Base-by-base conservation (phyloP, 2,113 vertebrate genomes). In the Pandion haliaetus region DNA sequence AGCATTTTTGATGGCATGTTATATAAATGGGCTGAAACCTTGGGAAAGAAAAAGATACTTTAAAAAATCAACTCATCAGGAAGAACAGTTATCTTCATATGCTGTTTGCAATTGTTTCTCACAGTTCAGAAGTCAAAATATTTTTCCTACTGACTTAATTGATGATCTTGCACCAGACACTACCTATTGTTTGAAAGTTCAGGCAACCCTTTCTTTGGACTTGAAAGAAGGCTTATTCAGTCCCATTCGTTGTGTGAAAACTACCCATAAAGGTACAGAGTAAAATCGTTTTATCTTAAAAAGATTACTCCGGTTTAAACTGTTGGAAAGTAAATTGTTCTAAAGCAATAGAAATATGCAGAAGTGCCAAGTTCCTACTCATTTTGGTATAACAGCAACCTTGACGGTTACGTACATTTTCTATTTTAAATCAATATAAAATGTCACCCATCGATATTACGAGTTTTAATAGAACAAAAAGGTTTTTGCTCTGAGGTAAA, bases 181-280 rank as follows among this genome's bases (percentile, higher is more conserved):
- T 21, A 97, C 92, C 7, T 98, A 98, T 1, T 98, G 98, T 78
- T 88, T 98, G 89, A 97, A 96, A 86, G 98, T 98, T 19, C 96
- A 91, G 66, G 98, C 97, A 24, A 25, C 9, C 9, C 36, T 92
- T 5, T 14, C 0, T 21, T 0, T 0, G 1, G 57, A 79, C 0
- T 5, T 0, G 1, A 90, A 81, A 29, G 4, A 24, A 10, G 96
- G 96, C 34, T 31, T 73, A 13, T 97, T 95, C 52, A 98, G 97
- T 67, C 95, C 97, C 5, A 7, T 52, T 50, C n/a, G 1, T 29
- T 98, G 98, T 42, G 23, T 97, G 47, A 94, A 34, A 61, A 98
- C 97, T 71, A 96, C 97, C 58, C 84, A 2, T 20, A 94, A 83
- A 97, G 98, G 98, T 98, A 97, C 84, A 84, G 14, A 85, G 23